Percentiles rank a stretch among this genome's conserved stretches.
phyloP scores from a whole-genome alignment of 2,888 invertebrate species.

The Phortica okadai region DNA sequence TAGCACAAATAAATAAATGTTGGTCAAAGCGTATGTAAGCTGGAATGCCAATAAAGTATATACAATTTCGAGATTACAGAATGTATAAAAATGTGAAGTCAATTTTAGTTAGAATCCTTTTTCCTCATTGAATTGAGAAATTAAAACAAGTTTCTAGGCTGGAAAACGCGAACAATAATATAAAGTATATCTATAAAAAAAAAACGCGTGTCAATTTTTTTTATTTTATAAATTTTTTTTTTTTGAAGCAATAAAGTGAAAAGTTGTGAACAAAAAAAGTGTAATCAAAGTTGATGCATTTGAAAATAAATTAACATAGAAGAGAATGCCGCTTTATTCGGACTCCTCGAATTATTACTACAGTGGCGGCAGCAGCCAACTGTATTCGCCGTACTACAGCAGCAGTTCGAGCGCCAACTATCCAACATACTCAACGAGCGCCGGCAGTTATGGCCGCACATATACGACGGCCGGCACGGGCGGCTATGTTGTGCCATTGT shows the following conservation, averaged over 20 bases:
- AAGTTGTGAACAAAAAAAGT: conserved; percentile 9
- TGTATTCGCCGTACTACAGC: conserved; percentile 77
- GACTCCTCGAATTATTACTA: conserved; percentile 80
- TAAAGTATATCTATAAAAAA: not conserved
- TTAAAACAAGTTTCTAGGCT: too few relatives aligned
- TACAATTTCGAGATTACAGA: too few relatives aligned
- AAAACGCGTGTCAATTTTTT: not conserved
- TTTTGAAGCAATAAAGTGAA: conserved; percentile 1
- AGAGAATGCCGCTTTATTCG: conserved; percentile 82
- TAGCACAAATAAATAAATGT: too few relatives aligned
- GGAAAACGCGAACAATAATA: not conserved
- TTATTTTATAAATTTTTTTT: too few relatives aligned
- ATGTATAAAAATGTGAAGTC: too few relatives aligned
- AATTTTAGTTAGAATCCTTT: too few relatives aligned
- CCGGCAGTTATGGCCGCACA: conserved; percentile 78
- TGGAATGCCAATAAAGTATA: too few relatives aligned
- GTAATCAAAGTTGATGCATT: too few relatives aligned
- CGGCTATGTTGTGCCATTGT: conserved; percentile 69
- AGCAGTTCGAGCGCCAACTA: conserved; percentile 78
- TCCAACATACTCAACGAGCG: conserved; percentile 62
- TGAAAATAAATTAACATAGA: too few relatives aligned
- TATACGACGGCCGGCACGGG: conserved; percentile 54
- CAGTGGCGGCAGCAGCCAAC: conserved; percentile 77
- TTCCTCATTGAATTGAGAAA: too few relatives aligned
- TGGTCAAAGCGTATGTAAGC: too few relatives aligned